phyloP scores from a whole-genome alignment of 2,113 vertebrate species.

The Brienomyrus brachyistius region DNA sequence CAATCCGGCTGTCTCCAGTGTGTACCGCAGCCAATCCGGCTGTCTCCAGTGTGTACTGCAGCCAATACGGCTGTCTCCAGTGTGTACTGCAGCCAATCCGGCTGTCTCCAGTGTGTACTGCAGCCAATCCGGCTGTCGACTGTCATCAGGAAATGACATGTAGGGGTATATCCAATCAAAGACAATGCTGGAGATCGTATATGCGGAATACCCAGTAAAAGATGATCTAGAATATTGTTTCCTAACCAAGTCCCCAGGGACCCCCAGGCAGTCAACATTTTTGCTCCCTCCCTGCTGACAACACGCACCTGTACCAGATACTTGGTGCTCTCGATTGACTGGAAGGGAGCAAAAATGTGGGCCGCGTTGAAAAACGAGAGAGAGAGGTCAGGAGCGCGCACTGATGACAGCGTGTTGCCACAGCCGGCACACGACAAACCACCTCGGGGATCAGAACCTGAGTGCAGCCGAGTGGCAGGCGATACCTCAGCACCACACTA shows the following conservation, averaged over 20 bases:
- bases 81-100: too few species aligned
- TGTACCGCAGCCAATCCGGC: too few species aligned
- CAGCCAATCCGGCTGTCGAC: not conserved
- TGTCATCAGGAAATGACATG: not conserved
- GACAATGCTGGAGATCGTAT: not conserved
- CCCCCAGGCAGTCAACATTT: not conserved
- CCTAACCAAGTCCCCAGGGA: not conserved
- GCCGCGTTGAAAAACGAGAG: not conserved
- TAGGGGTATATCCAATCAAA: not conserved
- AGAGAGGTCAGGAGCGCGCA: too few species aligned
- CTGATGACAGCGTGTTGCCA: too few species aligned
- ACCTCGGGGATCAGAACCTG: too few species aligned
- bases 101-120: not conserved
- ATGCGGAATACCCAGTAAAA: not conserved
- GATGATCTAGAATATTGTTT: not conserved
- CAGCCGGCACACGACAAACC: too few species aligned
- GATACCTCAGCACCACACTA: too few species aligned
- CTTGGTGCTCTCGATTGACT: not conserved
- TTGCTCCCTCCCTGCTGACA: not conserved
- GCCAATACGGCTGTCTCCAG: not conserved
- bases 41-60: not conserved
- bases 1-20: not conserved
- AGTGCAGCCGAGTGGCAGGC: too few species aligned
- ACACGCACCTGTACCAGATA: not conserved
- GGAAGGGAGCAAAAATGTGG: not conserved